phyloP scores from a whole-genome alignment of 2,113 vertebrate species.

The Pterocles gutturalis region DNA sequence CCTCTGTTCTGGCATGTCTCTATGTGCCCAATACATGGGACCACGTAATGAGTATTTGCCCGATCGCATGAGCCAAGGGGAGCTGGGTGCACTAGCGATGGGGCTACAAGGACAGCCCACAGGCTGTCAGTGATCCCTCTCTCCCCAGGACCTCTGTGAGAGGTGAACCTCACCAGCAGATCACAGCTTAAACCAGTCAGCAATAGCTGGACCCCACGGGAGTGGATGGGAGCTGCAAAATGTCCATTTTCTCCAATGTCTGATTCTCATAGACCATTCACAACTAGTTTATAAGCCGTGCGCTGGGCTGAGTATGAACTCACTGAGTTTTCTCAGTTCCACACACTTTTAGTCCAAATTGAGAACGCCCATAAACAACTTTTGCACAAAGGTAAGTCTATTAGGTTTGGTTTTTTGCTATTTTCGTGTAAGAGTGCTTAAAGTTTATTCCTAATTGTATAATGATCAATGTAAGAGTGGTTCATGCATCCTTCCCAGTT shows the following conservation, averaged over 20 bases:
- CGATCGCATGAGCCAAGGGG: neutral
- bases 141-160: neutral
- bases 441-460: neutral
- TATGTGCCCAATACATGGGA: rapidly evolving
- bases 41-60: neutral
- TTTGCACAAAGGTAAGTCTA: neutral
- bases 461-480: rapidly evolving
- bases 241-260: neutral
- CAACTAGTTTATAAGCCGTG: neutral
- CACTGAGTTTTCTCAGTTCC: neutral
- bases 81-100: neutral
- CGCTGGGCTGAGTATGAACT: neutral
- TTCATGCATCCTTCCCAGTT: neutral
- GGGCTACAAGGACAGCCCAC: neutral
- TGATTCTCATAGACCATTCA: neutral
- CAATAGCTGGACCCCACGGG: neutral
- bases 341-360: neutral
- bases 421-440: neutral
- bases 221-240: neutral
- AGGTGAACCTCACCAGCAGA: neutral
- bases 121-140: neutral
- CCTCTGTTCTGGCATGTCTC: neutral
- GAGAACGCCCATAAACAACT: neutral
- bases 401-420: neutral
- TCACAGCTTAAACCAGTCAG: neutral